Percentiles rank a stretch among this genome's conserved stretches.
phyloP scores from a whole-genome alignment of 92 coral and sea anemone species.

The Parazoanthus darwini region DNA sequence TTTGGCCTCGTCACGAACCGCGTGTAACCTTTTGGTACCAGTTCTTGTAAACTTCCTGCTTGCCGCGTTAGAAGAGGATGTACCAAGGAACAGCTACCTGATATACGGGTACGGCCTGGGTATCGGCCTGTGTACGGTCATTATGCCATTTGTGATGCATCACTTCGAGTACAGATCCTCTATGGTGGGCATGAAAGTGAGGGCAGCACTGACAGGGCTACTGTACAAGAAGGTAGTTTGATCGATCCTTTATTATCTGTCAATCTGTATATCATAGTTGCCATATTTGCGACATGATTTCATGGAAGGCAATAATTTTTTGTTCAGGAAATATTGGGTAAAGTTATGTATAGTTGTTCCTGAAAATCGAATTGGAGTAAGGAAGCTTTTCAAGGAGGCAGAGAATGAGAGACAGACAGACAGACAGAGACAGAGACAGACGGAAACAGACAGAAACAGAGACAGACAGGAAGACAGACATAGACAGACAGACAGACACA shows the following conservation, averaged over 20 bases:
- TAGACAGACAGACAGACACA: too few relatives aligned
- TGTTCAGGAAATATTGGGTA: too few relatives aligned
- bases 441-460: too few relatives aligned
- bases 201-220: slow-evolving; percentile 14
- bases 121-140: background rate
- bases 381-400: too few relatives aligned
- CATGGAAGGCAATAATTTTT: too few relatives aligned
- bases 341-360: too few relatives aligned
- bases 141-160: background rate
- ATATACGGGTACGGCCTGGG: background rate
- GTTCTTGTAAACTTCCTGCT: background rate
- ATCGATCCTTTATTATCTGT: background rate
- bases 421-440: too few relatives aligned
- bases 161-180: slow-evolving; percentile 18
- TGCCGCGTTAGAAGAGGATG: background rate
- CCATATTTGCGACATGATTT: too few relatives aligned
- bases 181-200: background rate
- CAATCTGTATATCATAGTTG: background rate
- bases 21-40: background rate
- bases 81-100: background rate
- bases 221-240: slow-evolving; percentile 7
- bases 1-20: background rate
- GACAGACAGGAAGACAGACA: too few relatives aligned
- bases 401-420: too few relatives aligned
- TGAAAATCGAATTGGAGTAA: too few relatives aligned